A percentile compares a stretch with the other conserved stretches of the same genome.
phyloP scores from a whole-genome alignment of 2,797 vertebrate genomes.

The Pseudochromis fuscus region DNA sequence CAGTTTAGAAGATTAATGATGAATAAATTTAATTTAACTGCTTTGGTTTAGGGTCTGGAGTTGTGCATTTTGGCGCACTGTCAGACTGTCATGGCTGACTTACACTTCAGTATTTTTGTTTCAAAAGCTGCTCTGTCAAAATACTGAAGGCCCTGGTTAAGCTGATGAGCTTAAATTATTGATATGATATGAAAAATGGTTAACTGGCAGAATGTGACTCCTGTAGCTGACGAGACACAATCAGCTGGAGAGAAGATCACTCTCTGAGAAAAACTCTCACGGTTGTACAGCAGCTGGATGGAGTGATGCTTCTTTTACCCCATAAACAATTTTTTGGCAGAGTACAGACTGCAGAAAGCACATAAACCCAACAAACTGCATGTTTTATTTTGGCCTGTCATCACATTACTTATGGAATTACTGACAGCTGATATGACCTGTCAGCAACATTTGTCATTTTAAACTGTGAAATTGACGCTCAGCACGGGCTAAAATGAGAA shows the following conservation, averaged over 20 bases:
- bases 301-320: background rate
- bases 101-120: background rate
- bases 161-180: background rate
- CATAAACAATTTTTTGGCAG: background rate
- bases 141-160: background rate
- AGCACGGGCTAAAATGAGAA: background rate
- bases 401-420: background rate
- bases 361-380: background rate
- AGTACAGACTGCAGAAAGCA: background rate
- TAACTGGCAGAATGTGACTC: background rate
- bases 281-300: too few species aligned
- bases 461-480: background rate
- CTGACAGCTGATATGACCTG: conserved; percentile 1
- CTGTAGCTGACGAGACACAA: too few species aligned
- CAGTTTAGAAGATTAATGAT: too few species aligned
- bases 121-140: background rate
- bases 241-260: too few species aligned
- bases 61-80: too few species aligned
- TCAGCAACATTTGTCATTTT: conserved; percentile 1
- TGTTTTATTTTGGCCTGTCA: background rate
- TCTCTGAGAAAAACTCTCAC: too few species aligned
- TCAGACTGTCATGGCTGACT: background rate
- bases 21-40: too few species aligned
- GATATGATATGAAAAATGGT: background rate
- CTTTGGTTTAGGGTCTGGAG: too few species aligned